Percentiles rank a stretch among this genome's conserved stretches.
These are phyloP conservation scores for Otus sunia DNA, from an alignment of 2,113 vertebrate genomes.

Conservation along the genomic window DNA sequence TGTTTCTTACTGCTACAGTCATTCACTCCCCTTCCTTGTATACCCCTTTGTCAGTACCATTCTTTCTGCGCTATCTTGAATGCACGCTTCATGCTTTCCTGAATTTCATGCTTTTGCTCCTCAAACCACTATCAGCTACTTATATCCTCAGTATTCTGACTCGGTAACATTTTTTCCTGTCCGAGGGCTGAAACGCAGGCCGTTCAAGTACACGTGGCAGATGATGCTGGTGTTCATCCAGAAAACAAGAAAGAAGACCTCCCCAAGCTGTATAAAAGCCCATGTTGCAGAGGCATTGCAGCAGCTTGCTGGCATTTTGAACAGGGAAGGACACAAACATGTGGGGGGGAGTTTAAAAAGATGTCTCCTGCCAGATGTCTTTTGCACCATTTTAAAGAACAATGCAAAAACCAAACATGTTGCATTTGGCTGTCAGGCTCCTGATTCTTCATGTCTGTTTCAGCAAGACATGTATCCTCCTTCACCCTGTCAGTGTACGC, in stretches of 20 bases:
- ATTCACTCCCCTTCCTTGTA: not conserved
- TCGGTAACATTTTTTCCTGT: not conserved
- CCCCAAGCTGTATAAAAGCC: not conserved
- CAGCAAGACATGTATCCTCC: not conserved
- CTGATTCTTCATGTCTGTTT: not conserved
- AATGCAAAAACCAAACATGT: not conserved
- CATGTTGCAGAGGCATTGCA: not conserved
- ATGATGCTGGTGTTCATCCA: not conserved
- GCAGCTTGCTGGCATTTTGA: not conserved
- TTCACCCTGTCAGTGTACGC: not conserved
- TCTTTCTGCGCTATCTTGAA: not conserved
- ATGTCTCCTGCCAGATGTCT: not conserved
- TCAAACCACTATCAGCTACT: not conserved
- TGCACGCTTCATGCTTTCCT: not conserved
- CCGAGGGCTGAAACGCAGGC: not conserved
- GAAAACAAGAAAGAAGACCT: not conserved
- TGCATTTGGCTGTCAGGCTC: not conserved
- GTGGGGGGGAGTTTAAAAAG: not conserved
- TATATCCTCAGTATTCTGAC: not conserved
- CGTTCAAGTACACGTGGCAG: not conserved
- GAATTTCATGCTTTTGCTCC: not conserved
- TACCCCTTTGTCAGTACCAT: not conserved
- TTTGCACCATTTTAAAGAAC: not conserved
- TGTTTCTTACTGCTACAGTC: not conserved
- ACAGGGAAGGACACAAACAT: not conserved